phyloP scores from a whole-genome alignment of 2,888 invertebrate genomes.

The Leptinotarsa tumamoca region DNA sequence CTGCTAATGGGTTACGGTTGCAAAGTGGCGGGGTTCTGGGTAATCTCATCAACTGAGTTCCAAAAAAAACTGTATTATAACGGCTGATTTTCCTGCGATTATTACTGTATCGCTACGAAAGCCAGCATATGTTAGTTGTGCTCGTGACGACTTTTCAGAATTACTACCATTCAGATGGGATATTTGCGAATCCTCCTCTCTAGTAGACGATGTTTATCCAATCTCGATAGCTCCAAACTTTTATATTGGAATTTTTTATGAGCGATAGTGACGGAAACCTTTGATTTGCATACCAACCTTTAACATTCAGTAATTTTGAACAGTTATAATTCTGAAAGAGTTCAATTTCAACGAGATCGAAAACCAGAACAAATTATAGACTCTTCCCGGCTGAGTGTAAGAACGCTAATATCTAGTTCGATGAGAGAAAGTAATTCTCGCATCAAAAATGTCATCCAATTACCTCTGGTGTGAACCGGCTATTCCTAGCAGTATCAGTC shows the following conservation, averaged over 20 bases:
- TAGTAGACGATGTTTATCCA: neutral
- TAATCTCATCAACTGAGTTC: no score
- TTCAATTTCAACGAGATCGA: constrained; percentile 2
- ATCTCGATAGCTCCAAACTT: neutral
- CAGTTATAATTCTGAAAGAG: constrained; percentile 6
- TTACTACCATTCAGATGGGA: neutral
- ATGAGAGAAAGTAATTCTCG: neutral
- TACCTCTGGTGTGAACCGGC: neutral
- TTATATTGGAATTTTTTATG: neutral
- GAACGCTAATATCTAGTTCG: neutral
- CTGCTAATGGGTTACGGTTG: no score
- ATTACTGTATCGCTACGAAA: no score
- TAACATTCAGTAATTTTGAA: constrained; percentile 1
- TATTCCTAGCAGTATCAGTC: neutral
- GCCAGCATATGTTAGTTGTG: neutral
- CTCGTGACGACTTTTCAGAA: neutral
- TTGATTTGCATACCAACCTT: constrained; percentile 6
- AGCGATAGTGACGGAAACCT: neutral
- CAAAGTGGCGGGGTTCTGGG: no score
- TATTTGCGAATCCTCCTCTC: neutral
- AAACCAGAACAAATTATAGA: constrained; percentile 1
- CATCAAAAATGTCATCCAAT: neutral
- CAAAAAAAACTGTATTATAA: no score
- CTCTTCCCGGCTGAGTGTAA: neutral
- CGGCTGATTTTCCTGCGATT: no score